These are phyloP conservation scores for Cheilosia scutellata DNA, from an alignment of 2,888 invertebrate species.

Conservation along the genomic window DNA sequence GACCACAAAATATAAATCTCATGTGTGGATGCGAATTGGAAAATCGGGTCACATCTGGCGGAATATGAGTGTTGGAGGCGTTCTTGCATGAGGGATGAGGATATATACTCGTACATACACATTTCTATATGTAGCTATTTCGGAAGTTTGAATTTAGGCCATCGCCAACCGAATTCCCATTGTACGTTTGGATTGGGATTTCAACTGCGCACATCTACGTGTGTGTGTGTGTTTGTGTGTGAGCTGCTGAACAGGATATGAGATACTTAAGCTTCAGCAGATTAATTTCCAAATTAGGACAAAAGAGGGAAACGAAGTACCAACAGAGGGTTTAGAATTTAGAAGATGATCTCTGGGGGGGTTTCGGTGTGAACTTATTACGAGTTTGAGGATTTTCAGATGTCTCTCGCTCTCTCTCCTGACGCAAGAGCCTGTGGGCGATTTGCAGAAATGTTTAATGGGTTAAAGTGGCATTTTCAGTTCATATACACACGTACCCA, in stretches of 20 bases:
- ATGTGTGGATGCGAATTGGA: conserved; percentile 68
- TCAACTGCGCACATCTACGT: conserved; percentile 30
- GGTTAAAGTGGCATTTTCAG: conserved; percentile 69
- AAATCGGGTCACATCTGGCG: conserved; percentile 74
- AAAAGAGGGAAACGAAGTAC: conserved; percentile 48
- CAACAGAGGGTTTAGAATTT: conserved; percentile 5
- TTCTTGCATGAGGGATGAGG: conserved; percentile 60
- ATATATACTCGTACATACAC: neutral
- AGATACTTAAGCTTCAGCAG: conserved; percentile 73
- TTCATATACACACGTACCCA: conserved; percentile 28
- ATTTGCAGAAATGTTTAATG: conserved; percentile 61
- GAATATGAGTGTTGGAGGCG: conserved; percentile 72
- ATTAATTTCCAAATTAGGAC: conserved; percentile 75
- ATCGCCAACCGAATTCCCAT: conserved; percentile 67
- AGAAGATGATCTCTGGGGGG: conserved; percentile 43
- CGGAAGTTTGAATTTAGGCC: conserved; percentile 72
- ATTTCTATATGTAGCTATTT: conserved; percentile 47
- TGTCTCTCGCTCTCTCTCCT: neutral
- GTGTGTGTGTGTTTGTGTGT: conserved; percentile 6
- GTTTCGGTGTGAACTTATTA: conserved; percentile 70
- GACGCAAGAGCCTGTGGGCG: conserved; percentile 40
- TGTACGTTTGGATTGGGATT: conserved; percentile 66
- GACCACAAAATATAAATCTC: conserved; percentile 75
- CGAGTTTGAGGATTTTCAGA: conserved; percentile 50
- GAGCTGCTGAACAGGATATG: conserved; percentile 55